Evolutionary conservation across 1,140 invertebrate species (phyloP).

Genomic region (Diabrotica undecimpunctata): DNA sequence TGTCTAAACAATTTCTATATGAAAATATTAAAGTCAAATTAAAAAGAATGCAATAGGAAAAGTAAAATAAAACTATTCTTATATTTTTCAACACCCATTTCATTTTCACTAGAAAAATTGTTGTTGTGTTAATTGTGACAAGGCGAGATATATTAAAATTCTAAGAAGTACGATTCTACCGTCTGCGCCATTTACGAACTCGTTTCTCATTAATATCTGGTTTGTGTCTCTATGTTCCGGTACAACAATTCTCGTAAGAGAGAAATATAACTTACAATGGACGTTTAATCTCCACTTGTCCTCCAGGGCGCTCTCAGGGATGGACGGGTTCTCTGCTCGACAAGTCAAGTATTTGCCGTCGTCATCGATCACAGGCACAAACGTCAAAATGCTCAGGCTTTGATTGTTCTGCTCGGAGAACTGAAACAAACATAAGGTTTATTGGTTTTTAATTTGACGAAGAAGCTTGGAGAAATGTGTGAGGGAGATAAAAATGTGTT

Average conservation of each 20-base stretch:
- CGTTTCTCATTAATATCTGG: not conserved
- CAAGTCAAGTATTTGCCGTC: constrained; percentile 68
- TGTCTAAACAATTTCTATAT: too few species aligned
- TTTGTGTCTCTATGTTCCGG: not conserved
- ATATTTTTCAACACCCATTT: too few species aligned
- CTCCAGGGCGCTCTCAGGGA: constrained; percentile 75
- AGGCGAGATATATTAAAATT: not conserved
- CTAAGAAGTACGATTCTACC: not conserved
- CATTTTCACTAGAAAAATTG: too few species aligned
- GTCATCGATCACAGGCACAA: constrained; percentile 67
- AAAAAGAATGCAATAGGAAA: too few species aligned
- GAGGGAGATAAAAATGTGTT: not conserved
- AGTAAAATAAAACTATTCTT: too few species aligned
- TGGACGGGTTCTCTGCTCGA: constrained; percentile 70
- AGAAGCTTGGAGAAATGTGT: not conserved
- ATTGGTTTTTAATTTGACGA: constrained; percentile 14
- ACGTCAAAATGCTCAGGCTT: constrained; percentile 75
- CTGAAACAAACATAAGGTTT: constrained; percentile 48
- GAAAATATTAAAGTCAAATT: too few species aligned
- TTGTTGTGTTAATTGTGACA: too few species aligned
- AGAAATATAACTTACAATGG: constrained; percentile 60
- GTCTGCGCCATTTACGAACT: not conserved
- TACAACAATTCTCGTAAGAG: not conserved
- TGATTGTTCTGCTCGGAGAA: constrained; percentile 78
- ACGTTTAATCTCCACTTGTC: constrained; percentile 76